Base-by-base conservation (phyloP, 2,888 invertebrate genomes). In the Stenichneumon culpator region DNA sequence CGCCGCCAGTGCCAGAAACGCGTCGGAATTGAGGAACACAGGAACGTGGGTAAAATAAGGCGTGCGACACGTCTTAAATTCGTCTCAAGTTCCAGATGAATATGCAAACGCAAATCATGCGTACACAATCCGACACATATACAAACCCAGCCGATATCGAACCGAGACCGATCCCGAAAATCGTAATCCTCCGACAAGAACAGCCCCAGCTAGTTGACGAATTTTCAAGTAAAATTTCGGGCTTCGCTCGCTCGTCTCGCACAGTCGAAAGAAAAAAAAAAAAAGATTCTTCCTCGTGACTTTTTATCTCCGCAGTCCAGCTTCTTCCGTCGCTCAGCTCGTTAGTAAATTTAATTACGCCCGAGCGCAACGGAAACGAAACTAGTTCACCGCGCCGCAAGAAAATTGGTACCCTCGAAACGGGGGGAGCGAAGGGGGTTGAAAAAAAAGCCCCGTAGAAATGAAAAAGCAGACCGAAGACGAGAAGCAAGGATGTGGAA, bases 401-500 rank as follows among this genome's bases (percentile, higher is more conserved):
- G 32, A 73, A 39, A 39, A 44, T 73, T 57, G 11, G 25, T 22
- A 57, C 57, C 9, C 22, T 57, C 57, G 57, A 47, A 44, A 44
- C n/a, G n/a, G n/a, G 14, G 44, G 44, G 14, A 0, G 44, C 44
- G 44, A 14, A 44, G 14, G 44, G 22, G 57, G 25, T 14, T 9
- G 25, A 25, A 57, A 22, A 11, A 57, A 57, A 11, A 57, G 5
- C 22, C 25, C 54, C 22, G 19, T 44, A 67, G 65, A 65, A 70
- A 44, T 44, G 28, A 60, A 67, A 28, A 28, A 50, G 54, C 25
- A 68, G 44, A 68, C 6, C 14, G 47, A 80, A 82, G 79, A 65
- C 70, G 83, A 69, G 63, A 47, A 67, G 68, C 79, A 69, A 69
- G 63, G 81, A 81, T 73, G 79, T 78, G 79, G 83, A 85, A 87